These are phyloP conservation scores for Harlomillsia oculata DNA, from an alignment of 1,140 invertebrate genomes.

Conservation along the genomic window DNA sequence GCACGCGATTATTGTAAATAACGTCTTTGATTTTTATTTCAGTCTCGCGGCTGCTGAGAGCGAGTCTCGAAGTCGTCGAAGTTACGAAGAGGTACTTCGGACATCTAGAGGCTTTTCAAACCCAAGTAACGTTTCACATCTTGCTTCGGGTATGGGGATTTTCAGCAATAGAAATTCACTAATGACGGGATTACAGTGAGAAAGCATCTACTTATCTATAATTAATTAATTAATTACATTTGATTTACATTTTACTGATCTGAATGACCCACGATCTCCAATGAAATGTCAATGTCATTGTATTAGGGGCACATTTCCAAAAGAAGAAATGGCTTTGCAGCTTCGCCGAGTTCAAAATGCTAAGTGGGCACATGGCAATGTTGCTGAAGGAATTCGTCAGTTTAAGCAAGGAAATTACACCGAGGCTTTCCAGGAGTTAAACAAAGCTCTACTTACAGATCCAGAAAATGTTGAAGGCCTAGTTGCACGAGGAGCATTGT, in stretches of 20 bases:
- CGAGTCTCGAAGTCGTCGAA: conserved; percentile 43
- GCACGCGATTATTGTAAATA: neutral
- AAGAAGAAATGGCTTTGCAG: conserved; percentile 68
- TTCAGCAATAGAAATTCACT: conserved; percentile 59
- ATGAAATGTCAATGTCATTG: too few relatives aligned
- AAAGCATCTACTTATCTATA: conserved; percentile 14
- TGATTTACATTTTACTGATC: too few relatives aligned
- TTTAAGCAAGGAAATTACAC: conserved; percentile 82
- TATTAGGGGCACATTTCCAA: conserved; percentile 62
- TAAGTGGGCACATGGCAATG: conserved; percentile 84
- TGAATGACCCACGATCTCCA: too few relatives aligned
- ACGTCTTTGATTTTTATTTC: neutral
- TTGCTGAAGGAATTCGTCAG: conserved; percentile 83
- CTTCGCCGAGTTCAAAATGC: conserved; percentile 77
- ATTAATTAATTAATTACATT: too few relatives aligned
- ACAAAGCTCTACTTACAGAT: conserved; percentile 86
- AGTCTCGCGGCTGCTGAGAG: conserved; percentile 35
- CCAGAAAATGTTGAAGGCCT: conserved; percentile 85
- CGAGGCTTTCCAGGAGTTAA: conserved; percentile 89
- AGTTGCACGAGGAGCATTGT: conserved; percentile 81
- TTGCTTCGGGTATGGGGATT: conserved; percentile 61
- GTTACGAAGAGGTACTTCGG: conserved; percentile 72
- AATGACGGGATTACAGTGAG: conserved; percentile 62
- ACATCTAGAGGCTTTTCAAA: conserved; percentile 80
- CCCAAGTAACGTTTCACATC: conserved; percentile 72